Evolutionary conservation across 2,797 vertebrate species (phyloP).

Genomic region (Ceryle rudis): DNA sequence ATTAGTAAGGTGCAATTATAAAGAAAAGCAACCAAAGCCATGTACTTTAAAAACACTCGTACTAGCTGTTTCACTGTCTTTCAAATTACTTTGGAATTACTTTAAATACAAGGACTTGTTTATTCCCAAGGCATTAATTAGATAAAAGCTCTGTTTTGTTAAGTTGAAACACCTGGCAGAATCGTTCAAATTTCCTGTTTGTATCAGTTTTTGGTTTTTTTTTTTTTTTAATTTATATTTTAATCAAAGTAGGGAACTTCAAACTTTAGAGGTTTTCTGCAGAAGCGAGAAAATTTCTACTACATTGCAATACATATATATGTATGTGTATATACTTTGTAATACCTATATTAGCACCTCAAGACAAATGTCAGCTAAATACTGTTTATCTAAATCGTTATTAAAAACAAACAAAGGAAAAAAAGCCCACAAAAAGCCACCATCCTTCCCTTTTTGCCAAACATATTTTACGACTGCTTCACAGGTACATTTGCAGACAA

Average conservation of each 20-base stretch:
- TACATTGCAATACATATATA: background rate
- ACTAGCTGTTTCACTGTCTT: background rate
- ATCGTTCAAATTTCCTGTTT: background rate
- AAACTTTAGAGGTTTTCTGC: background rate
- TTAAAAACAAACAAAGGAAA: background rate
- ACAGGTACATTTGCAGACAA: constrained; percentile 56
- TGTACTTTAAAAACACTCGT: background rate
- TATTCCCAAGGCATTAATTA: background rate
- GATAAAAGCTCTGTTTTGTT: background rate
- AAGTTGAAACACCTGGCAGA: background rate
- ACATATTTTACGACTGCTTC: background rate
- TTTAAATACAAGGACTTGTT: background rate
- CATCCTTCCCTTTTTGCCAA: background rate
- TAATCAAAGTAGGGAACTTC: background rate
- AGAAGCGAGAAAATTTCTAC: background rate
- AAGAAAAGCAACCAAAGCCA: background rate
- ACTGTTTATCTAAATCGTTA: background rate
- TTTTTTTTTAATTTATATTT: background rate
- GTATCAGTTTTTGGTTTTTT: background rate
- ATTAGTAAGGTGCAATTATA: background rate
- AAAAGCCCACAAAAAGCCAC: background rate
- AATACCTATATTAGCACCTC: background rate
- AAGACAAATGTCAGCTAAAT: background rate
- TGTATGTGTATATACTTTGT: background rate
- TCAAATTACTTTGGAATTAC: background rate